phyloP scores from a whole-genome alignment of 1,140 invertebrate species.

The Polypedilum pembai region DNA sequence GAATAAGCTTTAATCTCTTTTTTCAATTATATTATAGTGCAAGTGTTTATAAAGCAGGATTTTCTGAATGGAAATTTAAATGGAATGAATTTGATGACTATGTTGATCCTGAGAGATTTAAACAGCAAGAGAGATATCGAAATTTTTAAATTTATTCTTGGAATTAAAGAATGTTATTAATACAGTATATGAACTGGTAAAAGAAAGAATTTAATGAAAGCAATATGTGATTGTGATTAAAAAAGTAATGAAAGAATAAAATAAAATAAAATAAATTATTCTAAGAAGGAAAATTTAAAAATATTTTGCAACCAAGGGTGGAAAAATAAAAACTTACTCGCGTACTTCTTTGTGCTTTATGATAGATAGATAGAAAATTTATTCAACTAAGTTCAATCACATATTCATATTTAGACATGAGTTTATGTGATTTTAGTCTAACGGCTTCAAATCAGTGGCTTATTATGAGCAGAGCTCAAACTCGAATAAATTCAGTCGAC shows the following conservation, averaged over 20 bases:
- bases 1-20: not conserved
- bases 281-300: too few species aligned
- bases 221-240: not conserved
- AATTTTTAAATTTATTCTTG: not conserved
- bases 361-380: too few species aligned
- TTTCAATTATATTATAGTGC: not conserved
- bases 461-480: too few species aligned
- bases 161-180: not conserved
- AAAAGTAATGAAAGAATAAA: not conserved
- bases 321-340: too few species aligned
- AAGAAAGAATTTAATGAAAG: not conserved
- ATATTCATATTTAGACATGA: too few species aligned
- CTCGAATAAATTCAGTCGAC: too few species aligned
- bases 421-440: too few species aligned
- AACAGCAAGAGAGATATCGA: not conserved
- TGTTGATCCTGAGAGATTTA: not conserved
- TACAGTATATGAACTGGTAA: not conserved
- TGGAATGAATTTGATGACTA: not conserved
- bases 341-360: too few species aligned
- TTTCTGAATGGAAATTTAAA: conserved; percentile 12
- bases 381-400: too few species aligned
- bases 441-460: too few species aligned
- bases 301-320: too few species aligned
- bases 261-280: too few species aligned
- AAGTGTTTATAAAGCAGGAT: not conserved